These are phyloP conservation scores for Corynorhinus townsendii DNA, from an alignment of 2,113 vertebrate genomes.

Conservation along the genomic window DNA sequence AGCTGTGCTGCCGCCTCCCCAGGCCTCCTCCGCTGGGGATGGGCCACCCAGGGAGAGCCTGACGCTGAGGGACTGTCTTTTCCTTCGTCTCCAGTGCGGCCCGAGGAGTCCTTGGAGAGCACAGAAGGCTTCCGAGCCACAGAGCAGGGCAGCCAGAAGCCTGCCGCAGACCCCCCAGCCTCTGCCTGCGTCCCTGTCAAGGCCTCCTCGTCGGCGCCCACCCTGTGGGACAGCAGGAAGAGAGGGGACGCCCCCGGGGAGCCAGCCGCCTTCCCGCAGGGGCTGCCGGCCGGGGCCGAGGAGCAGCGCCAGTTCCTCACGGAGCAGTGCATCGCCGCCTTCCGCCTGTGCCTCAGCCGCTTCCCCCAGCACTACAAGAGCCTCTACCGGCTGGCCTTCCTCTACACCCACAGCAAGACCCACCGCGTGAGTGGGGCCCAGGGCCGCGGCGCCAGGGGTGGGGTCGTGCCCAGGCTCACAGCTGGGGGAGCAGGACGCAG, in stretches of 20 bases:
- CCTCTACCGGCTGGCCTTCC: slow-evolving; percentile 94
- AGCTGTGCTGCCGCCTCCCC: background rate
- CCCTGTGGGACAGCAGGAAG: slow-evolving; percentile 83
- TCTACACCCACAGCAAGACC: slow-evolving; percentile 92
- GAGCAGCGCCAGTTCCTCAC: slow-evolving; percentile 93
- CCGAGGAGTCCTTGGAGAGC: slow-evolving; percentile 76
- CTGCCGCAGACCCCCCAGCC: slow-evolving; percentile 63
- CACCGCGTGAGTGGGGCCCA: slow-evolving; percentile 83
- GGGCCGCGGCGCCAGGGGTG: fast-evolving
- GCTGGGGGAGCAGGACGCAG: background rate
- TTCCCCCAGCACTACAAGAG: slow-evolving; percentile 99
- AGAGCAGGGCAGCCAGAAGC: slow-evolving; percentile 73
- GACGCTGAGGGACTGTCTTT: background rate
- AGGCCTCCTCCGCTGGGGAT: background rate
- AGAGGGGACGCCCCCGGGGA: slow-evolving; percentile 82
- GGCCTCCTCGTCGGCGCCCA: slow-evolving; percentile 44
- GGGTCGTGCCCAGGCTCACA: no score
- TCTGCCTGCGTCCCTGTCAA: slow-evolving; percentile 75
- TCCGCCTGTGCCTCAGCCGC: slow-evolving; percentile 94
- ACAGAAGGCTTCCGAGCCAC: slow-evolving; percentile 67
- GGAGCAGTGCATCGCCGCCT: slow-evolving; percentile 89
- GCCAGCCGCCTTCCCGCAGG: slow-evolving; percentile 83
- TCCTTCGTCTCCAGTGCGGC: slow-evolving; percentile 65
- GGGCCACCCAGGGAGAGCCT: no score
- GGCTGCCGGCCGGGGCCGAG: slow-evolving; percentile 83